Percentiles rank a stretch among this genome's conserved stretches.
phyloP scores from a whole-genome alignment of 2,113 vertebrate species.

The Aphyosemion australe region DNA sequence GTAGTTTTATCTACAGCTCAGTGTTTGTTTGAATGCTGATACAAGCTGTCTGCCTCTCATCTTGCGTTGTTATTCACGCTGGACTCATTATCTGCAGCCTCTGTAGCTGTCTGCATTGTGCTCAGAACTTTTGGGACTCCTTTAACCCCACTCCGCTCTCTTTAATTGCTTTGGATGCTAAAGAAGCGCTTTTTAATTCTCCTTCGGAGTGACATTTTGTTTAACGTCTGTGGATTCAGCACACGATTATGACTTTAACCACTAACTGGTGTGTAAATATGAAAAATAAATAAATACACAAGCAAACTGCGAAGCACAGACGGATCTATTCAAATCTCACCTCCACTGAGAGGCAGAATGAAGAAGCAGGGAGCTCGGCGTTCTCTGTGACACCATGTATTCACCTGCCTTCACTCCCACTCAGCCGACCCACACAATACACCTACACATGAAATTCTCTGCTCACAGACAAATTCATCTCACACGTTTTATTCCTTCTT shows the following conservation, averaged over 20 bases:
- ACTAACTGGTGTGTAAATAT: slow-evolving; percentile 8
- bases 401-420: slow-evolving; percentile 74
- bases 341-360: slow-evolving; percentile 35
- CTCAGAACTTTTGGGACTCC: slow-evolving; percentile 50
- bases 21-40: slow-evolving; percentile 46
- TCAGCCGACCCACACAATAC: slow-evolving; percentile 69
- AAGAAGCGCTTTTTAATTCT: slow-evolving; percentile 35
- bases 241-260: slow-evolving; percentile 11
- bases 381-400: slow-evolving; percentile 65
- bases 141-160: slow-evolving; percentile 40
- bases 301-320: slow-evolving; percentile 14
- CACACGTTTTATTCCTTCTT: slow-evolving; percentile 59
- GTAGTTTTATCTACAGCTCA: slow-evolving; percentile 37
- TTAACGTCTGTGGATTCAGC: slow-evolving; percentile 33
- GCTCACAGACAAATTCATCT: slow-evolving; percentile 52
- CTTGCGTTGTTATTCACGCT: slow-evolving; percentile 28
- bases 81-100: slow-evolving; percentile 57
- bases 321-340: slow-evolving; percentile 29
- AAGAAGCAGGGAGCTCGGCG: slow-evolving; percentile 52
- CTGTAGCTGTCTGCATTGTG: slow-evolving; percentile 7
- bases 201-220: slow-evolving; percentile 45
- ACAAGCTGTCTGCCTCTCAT: slow-evolving; percentile 36
- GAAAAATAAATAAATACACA: neutral
- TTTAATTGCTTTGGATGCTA: slow-evolving; percentile 60
- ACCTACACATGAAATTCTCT: slow-evolving; percentile 65